A percentile compares a stretch with the other conserved stretches of the same genome.
Evolutionary conservation across 2,113 vertebrate species (phyloP).

Genomic region (Hippolais icterina): DNA sequence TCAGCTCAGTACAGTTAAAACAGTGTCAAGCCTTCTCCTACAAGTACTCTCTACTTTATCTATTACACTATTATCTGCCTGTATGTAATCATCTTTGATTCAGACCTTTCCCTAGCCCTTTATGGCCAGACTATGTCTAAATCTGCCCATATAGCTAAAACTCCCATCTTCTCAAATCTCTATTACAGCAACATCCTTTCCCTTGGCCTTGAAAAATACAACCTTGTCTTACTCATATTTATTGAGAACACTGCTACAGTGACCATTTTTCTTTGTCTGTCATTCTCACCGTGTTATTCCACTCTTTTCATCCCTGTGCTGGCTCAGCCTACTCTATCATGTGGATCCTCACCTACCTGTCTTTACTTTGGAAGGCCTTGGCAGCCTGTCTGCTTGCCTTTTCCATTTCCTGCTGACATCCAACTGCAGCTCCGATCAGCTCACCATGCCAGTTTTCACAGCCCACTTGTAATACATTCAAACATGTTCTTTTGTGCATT

Average conservation of each 20-base stretch:
- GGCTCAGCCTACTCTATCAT: background rate
- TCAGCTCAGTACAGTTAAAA: conserved; percentile 26
- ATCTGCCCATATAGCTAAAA: background rate
- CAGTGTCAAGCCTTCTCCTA: background rate
- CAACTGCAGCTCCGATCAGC: background rate
- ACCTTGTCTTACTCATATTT: conserved; percentile 17
- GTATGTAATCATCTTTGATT: conserved; percentile 47
- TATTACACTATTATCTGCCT: background rate
- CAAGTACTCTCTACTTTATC: conserved; percentile 16
- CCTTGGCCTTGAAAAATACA: conserved; percentile 46
- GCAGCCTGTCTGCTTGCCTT: background rate
- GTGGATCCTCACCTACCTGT: background rate
- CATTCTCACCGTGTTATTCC: background rate
- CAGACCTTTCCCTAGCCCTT: conserved; percentile 30
- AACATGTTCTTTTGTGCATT: background rate
- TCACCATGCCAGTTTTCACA: background rate
- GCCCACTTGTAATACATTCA: background rate
- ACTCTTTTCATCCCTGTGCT: background rate
- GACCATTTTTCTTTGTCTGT: conserved; percentile 25
- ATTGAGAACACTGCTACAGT: background rate
- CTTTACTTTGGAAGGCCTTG: background rate
- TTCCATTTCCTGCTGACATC: background rate
- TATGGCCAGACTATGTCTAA: conserved; percentile 4
- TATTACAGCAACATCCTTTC: conserved; percentile 29
- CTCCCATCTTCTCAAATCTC: conserved; percentile 28